phyloP scores from a whole-genome alignment of 1,140 invertebrate genomes.

The Drosophila dunni region DNA sequence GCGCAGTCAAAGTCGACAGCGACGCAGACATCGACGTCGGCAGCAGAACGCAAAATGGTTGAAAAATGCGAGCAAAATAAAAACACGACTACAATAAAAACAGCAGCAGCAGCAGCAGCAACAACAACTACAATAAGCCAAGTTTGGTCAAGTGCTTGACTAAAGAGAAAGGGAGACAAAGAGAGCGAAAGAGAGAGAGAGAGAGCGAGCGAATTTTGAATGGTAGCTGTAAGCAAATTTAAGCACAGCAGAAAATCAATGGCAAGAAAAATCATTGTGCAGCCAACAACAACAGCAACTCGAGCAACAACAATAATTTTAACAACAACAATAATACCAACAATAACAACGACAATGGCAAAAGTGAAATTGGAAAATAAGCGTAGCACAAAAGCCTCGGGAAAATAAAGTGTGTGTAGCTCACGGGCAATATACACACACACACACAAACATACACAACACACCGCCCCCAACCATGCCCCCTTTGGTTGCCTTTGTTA shows the following conservation, averaged over 20 bases:
- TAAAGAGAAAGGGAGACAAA: conserved; percentile 11
- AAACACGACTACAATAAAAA: conserved; percentile 57
- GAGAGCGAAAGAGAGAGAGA: conserved; percentile 11
- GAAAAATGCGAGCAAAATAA: conserved; percentile 55
- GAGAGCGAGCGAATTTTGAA: conserved; percentile 11
- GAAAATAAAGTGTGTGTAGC: conserved; percentile 45
- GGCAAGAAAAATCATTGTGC: conserved; percentile 52
- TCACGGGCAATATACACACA: conserved; percentile 31
- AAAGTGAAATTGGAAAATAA: conserved; percentile 80
- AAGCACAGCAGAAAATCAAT: conserved; percentile 78
- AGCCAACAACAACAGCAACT: conserved; percentile 18
- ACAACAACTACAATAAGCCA: conserved; percentile 21
- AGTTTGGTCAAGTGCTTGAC: conserved; percentile 41
- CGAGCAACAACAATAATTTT: conserved; percentile 20
- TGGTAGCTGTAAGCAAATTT: conserved; percentile 71
- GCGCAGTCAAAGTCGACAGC: conserved; percentile 17
- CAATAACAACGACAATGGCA: conserved; percentile 40
- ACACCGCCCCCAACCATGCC: not conserved
- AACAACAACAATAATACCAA: conserved; percentile 28
- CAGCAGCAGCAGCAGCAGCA: conserved; percentile 36
- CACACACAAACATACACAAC: not conserved
- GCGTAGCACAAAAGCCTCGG: conserved; percentile 79
- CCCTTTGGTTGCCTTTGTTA: conserved; percentile 55
- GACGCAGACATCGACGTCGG: conserved; percentile 1
- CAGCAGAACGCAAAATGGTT: conserved; percentile 54